Conservation (phyloP, 2,797 vertebrate genomes). For the Galago senegalensis region DNA sequence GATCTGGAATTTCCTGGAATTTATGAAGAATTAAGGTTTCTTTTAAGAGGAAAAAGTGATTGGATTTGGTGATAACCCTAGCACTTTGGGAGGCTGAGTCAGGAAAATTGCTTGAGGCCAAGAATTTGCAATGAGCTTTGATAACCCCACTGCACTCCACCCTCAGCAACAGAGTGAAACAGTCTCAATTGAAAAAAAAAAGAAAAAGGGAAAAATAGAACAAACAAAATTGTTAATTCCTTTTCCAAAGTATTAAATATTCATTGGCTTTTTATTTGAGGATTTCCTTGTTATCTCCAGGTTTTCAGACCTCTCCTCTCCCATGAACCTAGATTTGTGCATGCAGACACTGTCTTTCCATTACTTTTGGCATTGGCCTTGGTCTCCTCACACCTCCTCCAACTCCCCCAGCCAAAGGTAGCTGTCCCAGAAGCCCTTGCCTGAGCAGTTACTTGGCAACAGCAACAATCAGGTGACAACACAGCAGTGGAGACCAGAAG, state of each 20-base stretch:
- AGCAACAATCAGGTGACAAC: constrained; percentile 56
- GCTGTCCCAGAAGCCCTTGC: constrained; percentile 51
- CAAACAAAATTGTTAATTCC: constrained; percentile 22
- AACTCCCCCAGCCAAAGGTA: constrained; percentile 37
- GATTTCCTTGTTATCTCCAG: background rate
- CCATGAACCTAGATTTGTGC: background rate
- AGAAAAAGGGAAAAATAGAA: constrained; percentile 38
- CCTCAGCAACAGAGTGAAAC: background rate
- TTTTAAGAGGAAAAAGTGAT: constrained; percentile 41
- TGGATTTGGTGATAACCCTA: background rate
- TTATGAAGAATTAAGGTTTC: background rate
- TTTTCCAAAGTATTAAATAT: constrained; percentile 26
- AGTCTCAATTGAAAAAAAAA: background rate
- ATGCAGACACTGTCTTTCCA: background rate
- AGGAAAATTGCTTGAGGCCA: background rate
- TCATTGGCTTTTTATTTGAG: constrained; percentile 22
- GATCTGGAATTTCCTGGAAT: background rate
- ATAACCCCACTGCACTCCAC: background rate
- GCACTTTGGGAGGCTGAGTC: background rate
- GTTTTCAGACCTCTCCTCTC: constrained; percentile 9
- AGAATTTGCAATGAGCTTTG: background rate
- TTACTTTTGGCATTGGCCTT: constrained; percentile 59
- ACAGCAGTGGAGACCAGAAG: constrained; percentile 48
- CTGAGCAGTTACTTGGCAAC: constrained; percentile 83
- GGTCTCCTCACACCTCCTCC: constrained; percentile 1